Percentiles rank a stretch among this genome's conserved stretches.
phyloP scores from a whole-genome alignment of 2,797 vertebrate species.

The Coregonus ussuriensis region DNA sequence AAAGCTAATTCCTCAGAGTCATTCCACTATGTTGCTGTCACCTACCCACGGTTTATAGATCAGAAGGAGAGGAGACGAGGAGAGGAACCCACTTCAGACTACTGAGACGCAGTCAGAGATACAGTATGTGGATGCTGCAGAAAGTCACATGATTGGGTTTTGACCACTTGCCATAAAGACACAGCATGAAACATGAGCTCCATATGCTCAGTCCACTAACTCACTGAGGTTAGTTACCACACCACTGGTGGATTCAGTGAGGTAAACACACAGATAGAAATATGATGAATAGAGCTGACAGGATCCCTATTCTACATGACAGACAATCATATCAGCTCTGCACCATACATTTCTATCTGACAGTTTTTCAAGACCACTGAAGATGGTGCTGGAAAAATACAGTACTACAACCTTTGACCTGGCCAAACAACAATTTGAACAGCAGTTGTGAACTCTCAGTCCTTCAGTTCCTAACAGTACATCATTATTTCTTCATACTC shows the following conservation, averaged over 20 bases:
- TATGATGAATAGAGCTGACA: background rate
- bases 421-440: slow-evolving; percentile 11
- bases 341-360: background rate
- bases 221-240: background rate
- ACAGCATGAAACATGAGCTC: background rate
- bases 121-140: slow-evolving; percentile 3
- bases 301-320: background rate
- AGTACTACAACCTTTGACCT: slow-evolving; percentile 5
- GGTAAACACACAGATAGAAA: background rate
- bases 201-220: background rate
- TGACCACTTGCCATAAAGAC: slow-evolving; percentile 5
- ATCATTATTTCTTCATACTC: slow-evolving; percentile 10
- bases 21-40: background rate
- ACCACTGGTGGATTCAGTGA: slow-evolving; percentile 2
- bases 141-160: slow-evolving; percentile 25
- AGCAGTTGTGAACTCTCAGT: slow-evolving; percentile 20
- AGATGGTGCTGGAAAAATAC: slow-evolving; percentile 8
- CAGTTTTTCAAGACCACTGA: slow-evolving; percentile 8
- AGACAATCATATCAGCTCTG: background rate
- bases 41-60: background rate
- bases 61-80: background rate
- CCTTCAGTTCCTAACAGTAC: slow-evolving; percentile 17
- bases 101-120: background rate
- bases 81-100: background rate
- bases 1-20: background rate